phyloP scores from a whole-genome alignment of 2,888 invertebrate genomes.

The Acrobasis consociella region DNA sequence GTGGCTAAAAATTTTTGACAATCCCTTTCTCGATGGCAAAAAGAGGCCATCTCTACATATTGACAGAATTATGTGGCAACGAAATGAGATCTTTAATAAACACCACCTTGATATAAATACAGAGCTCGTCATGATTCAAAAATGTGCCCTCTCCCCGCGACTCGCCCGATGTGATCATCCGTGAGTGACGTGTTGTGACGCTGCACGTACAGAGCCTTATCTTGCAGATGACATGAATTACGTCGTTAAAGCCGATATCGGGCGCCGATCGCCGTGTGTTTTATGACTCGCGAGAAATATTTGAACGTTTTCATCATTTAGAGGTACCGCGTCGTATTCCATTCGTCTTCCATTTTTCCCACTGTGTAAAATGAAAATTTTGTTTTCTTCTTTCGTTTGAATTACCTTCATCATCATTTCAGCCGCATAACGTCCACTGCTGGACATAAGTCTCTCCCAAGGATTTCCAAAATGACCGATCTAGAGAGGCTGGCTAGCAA shows the following conservation, averaged over 20 bases:
- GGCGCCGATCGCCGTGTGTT: slow-evolving; percentile 7
- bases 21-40: too few relatives aligned
- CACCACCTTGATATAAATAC: too few relatives aligned
- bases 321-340: not conserved
- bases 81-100: too few relatives aligned
- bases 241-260: slow-evolving; percentile 12
- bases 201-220: slow-evolving; percentile 13
- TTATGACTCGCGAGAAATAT: slow-evolving; percentile 7
- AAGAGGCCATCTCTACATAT: not conserved
- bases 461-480: too few relatives aligned
- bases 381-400: not conserved
- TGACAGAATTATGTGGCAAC: too few relatives aligned
- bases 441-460: too few relatives aligned
- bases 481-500: too few relatives aligned
- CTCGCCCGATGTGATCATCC: not conserved
- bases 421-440: too few relatives aligned
- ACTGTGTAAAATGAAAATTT: not conserved
- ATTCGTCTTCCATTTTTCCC: not conserved
- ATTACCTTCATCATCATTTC: too few relatives aligned
- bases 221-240: slow-evolving; percentile 18
- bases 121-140: too few relatives aligned
- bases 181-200: slow-evolving; percentile 18
- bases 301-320: slow-evolving; percentile 14
- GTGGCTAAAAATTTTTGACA: too few relatives aligned
- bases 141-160: not conserved